Base-by-base conservation (phyloP, 2,113 vertebrate genomes). In the Calidris pygmaea region DNA sequence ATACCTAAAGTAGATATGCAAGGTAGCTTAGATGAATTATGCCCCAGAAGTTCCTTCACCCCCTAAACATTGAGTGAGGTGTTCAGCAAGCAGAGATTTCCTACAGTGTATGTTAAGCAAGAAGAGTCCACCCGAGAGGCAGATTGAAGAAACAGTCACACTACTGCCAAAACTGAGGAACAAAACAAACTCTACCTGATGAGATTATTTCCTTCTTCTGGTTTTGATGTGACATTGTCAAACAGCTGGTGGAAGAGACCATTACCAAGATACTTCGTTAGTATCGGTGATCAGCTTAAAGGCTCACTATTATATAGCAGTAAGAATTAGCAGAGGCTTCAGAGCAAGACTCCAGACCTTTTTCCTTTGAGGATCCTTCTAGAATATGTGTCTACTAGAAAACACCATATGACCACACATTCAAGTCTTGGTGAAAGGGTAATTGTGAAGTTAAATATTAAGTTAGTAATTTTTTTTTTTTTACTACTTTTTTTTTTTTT, bases 131-230 rank as follows among this genome's bases (percentile, higher is more conserved):
- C 56, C 14, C 35, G 60, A 62, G 39, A 71, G 10, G 48, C 12
- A 87, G 58, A 58, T 0, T 37, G 27, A 87, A 84, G 26, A 75
- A 15, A 53, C 7, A 78, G 21, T n/a, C 81, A 35, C 47, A 29
- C 17, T 52, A 59, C 12, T 30, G 43, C 32, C 47, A 77, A 63
- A 86, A 41, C 50, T 70, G 16, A 60, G n/a, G 65, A 85, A 50
- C 15, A 53, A 92, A 92, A 66, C 29, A 41, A 50, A 8, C 50
- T 91, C 72, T 96, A 99, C 99, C 99, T 98, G 92, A 99, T 91
- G 6, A 97, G 98, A 97, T 99, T 99, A 65, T 85, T 95, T 87
- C 99, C 99, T 94, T 98, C 94, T 27, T 97, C 93, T 96, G 99
- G 99, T 94, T 99, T 99, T 35, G 83, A 41, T 4, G 17, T 98